phyloP scores from a whole-genome alignment of 2,797 vertebrate species.

The Pygocentrus nattereri region DNA sequence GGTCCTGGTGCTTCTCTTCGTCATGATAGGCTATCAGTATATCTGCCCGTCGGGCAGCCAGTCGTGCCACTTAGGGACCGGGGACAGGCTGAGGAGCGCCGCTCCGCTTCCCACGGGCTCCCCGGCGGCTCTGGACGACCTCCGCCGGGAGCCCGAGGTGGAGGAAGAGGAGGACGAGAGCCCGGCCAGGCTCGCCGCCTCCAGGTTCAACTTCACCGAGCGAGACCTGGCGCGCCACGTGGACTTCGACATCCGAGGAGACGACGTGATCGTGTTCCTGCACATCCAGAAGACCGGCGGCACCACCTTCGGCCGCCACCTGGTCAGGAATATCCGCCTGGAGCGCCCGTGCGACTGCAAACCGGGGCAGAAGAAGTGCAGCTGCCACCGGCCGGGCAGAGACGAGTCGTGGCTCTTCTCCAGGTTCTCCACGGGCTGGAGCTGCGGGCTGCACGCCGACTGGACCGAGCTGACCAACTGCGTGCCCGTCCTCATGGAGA shows the following conservation, averaged over 20 bases:
- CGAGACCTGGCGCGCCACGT: slow-evolving; percentile 89
- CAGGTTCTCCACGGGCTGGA: slow-evolving; percentile 97
- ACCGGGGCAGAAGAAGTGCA: slow-evolving; percentile 96
- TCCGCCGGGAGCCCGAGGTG: slow-evolving; percentile 79
- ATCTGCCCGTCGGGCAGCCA: slow-evolving; percentile 90
- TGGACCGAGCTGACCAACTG: slow-evolving; percentile 99
- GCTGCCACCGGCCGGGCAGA: slow-evolving; percentile 92
- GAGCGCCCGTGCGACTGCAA: slow-evolving; percentile 96
- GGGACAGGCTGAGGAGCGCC: slow-evolving; percentile 72
- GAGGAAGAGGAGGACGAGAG: slow-evolving; percentile 70
- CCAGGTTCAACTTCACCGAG: slow-evolving; percentile 88
- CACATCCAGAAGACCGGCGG: slow-evolving; percentile 99
- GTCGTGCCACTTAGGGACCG: slow-evolving; percentile 85
- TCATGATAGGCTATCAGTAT: slow-evolving; percentile 95
- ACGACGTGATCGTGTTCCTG: slow-evolving; percentile 95
- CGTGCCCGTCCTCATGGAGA: slow-evolving; percentile 93
- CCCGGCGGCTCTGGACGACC: slow-evolving; percentile 73
- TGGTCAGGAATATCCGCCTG: slow-evolving; percentile 96
- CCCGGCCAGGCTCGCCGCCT: slow-evolving; percentile 50
- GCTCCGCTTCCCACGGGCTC: slow-evolving; percentile 74
- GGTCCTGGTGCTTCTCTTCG: slow-evolving; percentile 90
- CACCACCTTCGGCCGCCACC: slow-evolving; percentile 94
- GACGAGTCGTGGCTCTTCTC: slow-evolving; percentile 98
- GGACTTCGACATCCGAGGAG: slow-evolving; percentile 92
- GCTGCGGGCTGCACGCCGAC: slow-evolving; percentile 97